Conservation (phyloP, 1,140 invertebrate species). For the Cydia splendana region DNA sequence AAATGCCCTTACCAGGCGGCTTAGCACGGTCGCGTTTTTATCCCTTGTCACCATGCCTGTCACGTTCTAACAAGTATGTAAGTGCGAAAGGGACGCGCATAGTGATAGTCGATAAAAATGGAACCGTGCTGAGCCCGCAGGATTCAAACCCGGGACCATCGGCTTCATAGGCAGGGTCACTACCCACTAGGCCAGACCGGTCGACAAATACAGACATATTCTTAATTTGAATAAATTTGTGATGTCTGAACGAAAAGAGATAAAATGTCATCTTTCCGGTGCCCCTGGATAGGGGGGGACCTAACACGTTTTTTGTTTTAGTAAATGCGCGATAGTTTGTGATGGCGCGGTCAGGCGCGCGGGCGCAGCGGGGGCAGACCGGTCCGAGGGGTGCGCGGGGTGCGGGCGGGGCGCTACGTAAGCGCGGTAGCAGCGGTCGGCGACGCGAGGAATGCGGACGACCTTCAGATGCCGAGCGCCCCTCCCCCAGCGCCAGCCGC, state of each 20-base stretch:
- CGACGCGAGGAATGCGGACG: slow-evolving; percentile 78
- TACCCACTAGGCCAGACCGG: no score
- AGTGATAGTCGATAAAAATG: no score
- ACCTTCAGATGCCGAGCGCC: slow-evolving; percentile 78
- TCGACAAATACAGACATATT: no score
- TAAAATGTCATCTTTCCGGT: slow-evolving; percentile 76
- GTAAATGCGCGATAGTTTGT: slow-evolving; percentile 78
- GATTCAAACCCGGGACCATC: no score
- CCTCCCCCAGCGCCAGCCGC: slow-evolving; percentile 71
- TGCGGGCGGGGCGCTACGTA: slow-evolving; percentile 71
- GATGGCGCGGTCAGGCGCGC: slow-evolving; percentile 63
- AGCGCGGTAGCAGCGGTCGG: slow-evolving; percentile 77
- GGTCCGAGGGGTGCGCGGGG: slow-evolving; percentile 51
- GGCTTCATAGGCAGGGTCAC: no score
- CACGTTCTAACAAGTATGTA: no score
- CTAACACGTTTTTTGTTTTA: slow-evolving; percentile 76
- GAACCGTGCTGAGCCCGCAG: no score
- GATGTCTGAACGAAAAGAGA: not conserved
- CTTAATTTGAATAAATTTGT: slow-evolving; percentile 39
- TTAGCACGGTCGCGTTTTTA: no score
- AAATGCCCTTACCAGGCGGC: no score
- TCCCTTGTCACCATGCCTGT: no score
- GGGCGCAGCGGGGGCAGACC: slow-evolving; percentile 62
- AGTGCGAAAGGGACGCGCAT: no score
- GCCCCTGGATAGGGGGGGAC: slow-evolving; percentile 73